phyloP scores from a whole-genome alignment of 2,797 vertebrate genomes.

The Gallinago stenura region DNA sequence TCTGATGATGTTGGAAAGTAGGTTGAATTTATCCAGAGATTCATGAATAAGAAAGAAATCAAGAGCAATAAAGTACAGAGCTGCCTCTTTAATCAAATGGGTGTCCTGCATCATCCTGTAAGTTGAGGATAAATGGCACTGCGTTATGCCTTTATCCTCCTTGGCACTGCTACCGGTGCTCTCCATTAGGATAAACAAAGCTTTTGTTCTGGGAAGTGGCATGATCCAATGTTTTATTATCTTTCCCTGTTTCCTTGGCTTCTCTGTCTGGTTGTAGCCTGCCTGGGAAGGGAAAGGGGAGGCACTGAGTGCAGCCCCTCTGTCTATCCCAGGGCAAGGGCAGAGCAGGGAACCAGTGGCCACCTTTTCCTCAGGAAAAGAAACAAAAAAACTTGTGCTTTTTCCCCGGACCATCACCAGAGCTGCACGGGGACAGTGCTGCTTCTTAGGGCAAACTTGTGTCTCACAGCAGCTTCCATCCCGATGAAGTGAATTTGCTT shows the following conservation, averaged over 20 bases:
- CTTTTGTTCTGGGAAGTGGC: neutral
- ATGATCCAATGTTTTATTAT: neutral
- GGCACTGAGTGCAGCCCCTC: neutral
- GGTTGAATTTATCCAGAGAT: neutral
- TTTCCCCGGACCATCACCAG: neutral
- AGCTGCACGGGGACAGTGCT: neutral
- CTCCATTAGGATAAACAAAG: rapidly evolving
- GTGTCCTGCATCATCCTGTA: neutral
- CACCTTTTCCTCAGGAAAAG: neutral
- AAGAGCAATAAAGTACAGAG: neutral
- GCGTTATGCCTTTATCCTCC: neutral
- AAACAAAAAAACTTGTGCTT: neutral
- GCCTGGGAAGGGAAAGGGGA: too few relatives aligned
- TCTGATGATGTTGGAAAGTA: neutral
- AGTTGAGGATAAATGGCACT: neutral
- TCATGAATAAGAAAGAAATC: neutral
- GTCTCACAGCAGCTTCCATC: neutral
- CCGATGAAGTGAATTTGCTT: neutral
- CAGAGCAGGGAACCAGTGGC: too few relatives aligned
- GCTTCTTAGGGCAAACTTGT: neutral
- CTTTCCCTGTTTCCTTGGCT: neutral
- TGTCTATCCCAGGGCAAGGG: neutral
- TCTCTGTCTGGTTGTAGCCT: neutral
- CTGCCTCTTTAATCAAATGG: neutral
- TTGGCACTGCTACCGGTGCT: neutral